phyloP scores from a whole-genome alignment of 1,140 invertebrate genomes.

The Pachyrhynchus sulphureomaculatus region DNA sequence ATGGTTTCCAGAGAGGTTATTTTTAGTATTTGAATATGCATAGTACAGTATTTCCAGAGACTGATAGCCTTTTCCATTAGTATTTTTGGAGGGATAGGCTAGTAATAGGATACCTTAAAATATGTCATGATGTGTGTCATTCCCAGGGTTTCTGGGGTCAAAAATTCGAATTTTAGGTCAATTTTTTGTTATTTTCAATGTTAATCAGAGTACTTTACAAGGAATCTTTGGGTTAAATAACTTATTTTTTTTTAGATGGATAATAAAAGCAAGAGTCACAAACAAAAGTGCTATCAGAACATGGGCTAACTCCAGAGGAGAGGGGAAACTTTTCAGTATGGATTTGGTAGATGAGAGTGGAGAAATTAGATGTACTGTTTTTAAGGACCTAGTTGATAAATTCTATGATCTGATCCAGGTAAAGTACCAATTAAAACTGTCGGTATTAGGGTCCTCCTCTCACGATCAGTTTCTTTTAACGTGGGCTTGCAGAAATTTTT shows the following conservation, averaged over 20 bases:
- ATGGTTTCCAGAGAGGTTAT: no score
- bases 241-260: slow-evolving; percentile 70
- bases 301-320: slow-evolving; percentile 89
- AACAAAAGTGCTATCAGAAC: slow-evolving; percentile 79
- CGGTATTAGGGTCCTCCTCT: no score
- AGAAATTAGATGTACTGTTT: slow-evolving; percentile 93
- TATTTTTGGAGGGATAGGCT: no score
- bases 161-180: not conserved
- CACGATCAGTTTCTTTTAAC: no score
- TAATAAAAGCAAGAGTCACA: slow-evolving; percentile 87
- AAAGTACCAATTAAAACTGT: slow-evolving; percentile 45
- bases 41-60: no score
- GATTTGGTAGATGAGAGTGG: slow-evolving; percentile 92
- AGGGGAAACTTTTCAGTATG: slow-evolving; percentile 92
- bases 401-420: slow-evolving; percentile 90
- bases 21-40: no score
- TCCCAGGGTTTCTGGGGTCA: no score
- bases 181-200: not conserved
- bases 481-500: no score
- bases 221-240: no score
- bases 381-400: slow-evolving; percentile 87
- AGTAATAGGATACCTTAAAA: no score
- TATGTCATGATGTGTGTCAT: no score
- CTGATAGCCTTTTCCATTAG: no score
- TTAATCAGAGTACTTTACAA: not conserved